These are phyloP conservation scores for Limenitis camilla DNA, from an alignment of 2,888 invertebrate species.

Conservation along the genomic window DNA sequence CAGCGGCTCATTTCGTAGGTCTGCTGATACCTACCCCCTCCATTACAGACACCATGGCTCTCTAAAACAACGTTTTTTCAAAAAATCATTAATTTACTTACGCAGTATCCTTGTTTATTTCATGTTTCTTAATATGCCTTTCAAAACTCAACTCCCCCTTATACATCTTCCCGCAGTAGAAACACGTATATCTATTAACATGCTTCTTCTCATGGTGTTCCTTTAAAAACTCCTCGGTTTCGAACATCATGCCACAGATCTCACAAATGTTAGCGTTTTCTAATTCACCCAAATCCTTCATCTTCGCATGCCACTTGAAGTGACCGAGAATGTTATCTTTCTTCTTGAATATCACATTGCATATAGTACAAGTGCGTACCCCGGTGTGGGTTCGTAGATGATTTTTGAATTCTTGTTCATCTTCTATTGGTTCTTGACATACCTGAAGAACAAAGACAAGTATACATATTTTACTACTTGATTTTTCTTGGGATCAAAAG, in stretches of 20 bases:
- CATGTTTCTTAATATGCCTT: constrained; percentile 57
- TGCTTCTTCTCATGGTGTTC: constrained; percentile 48
- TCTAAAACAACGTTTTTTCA: not conserved
- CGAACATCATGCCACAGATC: constrained; percentile 45
- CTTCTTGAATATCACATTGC: constrained; percentile 49
- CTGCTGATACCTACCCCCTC: no score
- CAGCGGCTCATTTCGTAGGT: no score
- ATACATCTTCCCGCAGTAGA: constrained; percentile 58
- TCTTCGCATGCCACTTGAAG: constrained; percentile 45
- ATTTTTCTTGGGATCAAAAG: no score
- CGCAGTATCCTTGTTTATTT: constrained; percentile 34
- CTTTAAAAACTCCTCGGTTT: constrained; percentile 34
- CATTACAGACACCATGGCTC: no score
- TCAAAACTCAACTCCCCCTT: constrained; percentile 50
- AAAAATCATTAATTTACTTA: constrained; percentile 19
- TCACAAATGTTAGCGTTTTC: constrained; percentile 49
- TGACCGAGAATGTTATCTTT: constrained; percentile 48
- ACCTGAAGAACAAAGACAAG: constrained; percentile 41
- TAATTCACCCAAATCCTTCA: constrained; percentile 12
- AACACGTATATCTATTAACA: constrained; percentile 53
- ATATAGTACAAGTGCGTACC: constrained; percentile 46
- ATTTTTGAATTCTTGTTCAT: constrained; percentile 42
- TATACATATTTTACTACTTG: no score
- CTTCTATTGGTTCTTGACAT: constrained; percentile 49
- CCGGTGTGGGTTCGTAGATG: constrained; percentile 51